phyloP scores from a whole-genome alignment of 2,797 vertebrate species.

The Apogon hyalosoma region DNA sequence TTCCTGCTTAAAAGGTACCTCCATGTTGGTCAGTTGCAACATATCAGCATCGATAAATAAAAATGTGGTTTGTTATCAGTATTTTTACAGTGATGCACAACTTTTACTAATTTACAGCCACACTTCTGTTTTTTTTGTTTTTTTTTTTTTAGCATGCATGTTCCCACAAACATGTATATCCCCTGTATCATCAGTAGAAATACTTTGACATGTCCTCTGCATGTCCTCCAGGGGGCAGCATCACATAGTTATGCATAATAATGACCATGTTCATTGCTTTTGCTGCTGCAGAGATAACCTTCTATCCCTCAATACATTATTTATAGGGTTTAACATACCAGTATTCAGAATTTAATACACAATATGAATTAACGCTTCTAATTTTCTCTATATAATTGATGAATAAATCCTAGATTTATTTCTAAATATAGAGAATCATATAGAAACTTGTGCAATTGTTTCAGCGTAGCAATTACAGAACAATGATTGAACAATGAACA shows the following conservation, averaged over 20 bases:
- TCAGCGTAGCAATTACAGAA: background rate
- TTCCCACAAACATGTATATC: too few relatives aligned
- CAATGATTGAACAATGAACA: background rate
- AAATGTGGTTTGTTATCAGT: too few relatives aligned
- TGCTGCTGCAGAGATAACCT: background rate
- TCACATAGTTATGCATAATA: background rate
- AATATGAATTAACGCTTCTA: background rate
- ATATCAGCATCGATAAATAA: too few relatives aligned
- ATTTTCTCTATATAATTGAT: background rate
- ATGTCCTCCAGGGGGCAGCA: conserved; percentile 68
- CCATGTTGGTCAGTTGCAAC: too few relatives aligned
- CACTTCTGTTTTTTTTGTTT: too few relatives aligned
- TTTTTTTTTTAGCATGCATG: too few relatives aligned
- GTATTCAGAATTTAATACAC: conserved; percentile 10
- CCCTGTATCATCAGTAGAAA: too few relatives aligned
- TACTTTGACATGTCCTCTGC: background rate
- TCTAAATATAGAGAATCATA: background rate
- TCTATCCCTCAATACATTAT: background rate
- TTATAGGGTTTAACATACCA: background rate
- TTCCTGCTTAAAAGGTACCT: too few relatives aligned
- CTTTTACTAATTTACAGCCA: too few relatives aligned
- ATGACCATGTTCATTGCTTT: background rate
- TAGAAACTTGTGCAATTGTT: background rate
- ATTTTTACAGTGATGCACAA: too few relatives aligned
- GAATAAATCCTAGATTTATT: background rate